Conservation (phyloP, 2,888 invertebrate species). For the Morpho achilles region DNA sequence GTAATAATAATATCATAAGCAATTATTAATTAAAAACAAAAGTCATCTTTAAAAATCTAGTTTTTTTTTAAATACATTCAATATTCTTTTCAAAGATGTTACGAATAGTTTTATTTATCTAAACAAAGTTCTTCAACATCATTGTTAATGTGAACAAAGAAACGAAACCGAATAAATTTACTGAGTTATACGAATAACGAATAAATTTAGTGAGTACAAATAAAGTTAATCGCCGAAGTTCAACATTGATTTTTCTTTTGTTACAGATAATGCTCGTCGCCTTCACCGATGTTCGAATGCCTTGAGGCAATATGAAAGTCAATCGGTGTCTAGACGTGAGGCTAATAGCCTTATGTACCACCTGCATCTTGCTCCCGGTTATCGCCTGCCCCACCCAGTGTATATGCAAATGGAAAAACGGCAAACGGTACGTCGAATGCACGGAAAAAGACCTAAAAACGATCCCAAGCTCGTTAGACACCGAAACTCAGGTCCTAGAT, state of each 20-base stretch:
- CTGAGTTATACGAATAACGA: too few species aligned
- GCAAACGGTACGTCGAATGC: constrained; percentile 94
- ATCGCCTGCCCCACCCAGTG: constrained; percentile 87
- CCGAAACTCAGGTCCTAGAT: constrained; percentile 92
- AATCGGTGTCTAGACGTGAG: constrained; percentile 57
- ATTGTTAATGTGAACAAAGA: constrained; percentile 31
- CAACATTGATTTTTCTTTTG: constrained; percentile 42
- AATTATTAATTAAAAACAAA: too few species aligned
- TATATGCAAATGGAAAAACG: constrained; percentile 95
- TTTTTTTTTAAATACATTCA: too few species aligned
- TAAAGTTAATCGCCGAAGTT: constrained; percentile 27
- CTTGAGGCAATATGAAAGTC: constrained; percentile 68
- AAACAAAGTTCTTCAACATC: constrained; percentile 27
- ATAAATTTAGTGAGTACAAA: constrained; percentile 24
- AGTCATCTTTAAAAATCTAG: too few species aligned
- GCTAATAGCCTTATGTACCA: constrained; percentile 69
- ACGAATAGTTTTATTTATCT: too few species aligned
- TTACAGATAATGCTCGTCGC: constrained; percentile 66
- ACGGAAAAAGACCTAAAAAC: constrained; percentile 86
- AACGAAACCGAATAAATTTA: constrained; percentile 24
- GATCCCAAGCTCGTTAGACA: constrained; percentile 89
- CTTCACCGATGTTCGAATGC: constrained; percentile 44
- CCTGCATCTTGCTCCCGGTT: constrained; percentile 63
- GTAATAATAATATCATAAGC: too few species aligned
- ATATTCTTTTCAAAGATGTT: too few species aligned